Evolutionary conservation across 2,888 invertebrate genomes (phyloP).

Genomic region (Idaea aversata): DNA sequence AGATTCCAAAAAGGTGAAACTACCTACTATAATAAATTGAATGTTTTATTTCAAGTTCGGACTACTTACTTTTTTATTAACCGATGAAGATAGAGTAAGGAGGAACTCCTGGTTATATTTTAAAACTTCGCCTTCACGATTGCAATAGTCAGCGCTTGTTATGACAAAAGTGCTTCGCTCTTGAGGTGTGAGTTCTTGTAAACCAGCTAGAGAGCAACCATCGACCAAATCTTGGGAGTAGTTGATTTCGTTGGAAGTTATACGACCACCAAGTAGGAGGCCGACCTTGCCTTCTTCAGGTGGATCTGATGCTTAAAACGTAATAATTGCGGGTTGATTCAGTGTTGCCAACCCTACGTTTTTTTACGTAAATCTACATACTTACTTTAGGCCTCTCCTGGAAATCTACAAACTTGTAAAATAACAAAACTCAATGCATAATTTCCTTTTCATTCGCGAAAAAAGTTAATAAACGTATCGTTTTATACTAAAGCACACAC

Average conservation of each 20-base stretch:
- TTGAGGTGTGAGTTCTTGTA: slow-evolving; percentile 41
- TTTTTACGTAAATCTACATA: too few species aligned
- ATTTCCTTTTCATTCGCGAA: too few species aligned
- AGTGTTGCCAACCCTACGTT: too few species aligned
- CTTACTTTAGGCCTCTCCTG: too few species aligned
- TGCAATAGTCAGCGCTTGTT: slow-evolving; percentile 67
- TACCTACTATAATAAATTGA: slow-evolving; percentile 10
- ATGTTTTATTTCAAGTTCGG: slow-evolving; percentile 8
- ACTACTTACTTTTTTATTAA: slow-evolving; percentile 47
- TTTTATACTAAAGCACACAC: too few species aligned
- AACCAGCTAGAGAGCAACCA: slow-evolving; percentile 54
- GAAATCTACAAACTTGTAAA: too few species aligned
- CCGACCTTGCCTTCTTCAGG: slow-evolving; percentile 53
- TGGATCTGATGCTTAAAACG: slow-evolving; percentile 52
- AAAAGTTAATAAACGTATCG: too few species aligned
- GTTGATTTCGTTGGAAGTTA: slow-evolving; percentile 60
- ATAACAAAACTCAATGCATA: too few species aligned
- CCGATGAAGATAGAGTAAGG: slow-evolving; percentile 56
- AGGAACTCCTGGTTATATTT: slow-evolving; percentile 73
- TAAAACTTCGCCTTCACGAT: slow-evolving; percentile 57
- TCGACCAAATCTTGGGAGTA: slow-evolving; percentile 66
- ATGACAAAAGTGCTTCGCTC: slow-evolving; percentile 59
- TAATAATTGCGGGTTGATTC: too few species aligned
- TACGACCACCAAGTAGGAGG: slow-evolving; percentile 60
- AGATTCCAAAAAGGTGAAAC: slow-evolving; percentile 24